Evolutionary conservation across 35 echinoderm and acorn worm genomes (phyloP).

Genomic region (Diadema setosum): DNA sequence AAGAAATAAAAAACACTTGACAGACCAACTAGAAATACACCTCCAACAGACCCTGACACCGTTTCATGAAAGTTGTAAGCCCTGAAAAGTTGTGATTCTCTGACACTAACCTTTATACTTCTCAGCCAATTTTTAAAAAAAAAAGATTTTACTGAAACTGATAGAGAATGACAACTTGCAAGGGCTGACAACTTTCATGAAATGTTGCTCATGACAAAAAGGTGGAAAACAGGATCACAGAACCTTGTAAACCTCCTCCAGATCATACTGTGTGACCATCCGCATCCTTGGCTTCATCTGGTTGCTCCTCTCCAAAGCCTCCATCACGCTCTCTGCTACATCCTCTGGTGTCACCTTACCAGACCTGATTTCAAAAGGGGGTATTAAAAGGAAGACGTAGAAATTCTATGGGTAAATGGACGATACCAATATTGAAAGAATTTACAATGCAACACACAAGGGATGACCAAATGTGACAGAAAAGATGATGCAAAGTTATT

Average conservation of each 20-base stretch:
- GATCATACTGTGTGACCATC: slow-evolving; percentile 26
- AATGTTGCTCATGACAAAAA: too few relatives aligned
- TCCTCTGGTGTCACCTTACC: slow-evolving; percentile 51
- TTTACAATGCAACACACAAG: neutral
- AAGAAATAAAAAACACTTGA: too few relatives aligned
- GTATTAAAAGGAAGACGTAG: too few relatives aligned
- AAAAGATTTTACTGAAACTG: neutral
- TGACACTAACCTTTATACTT: too few relatives aligned
- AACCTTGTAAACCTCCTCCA: slow-evolving; percentile 45
- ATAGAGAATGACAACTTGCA: too few relatives aligned
- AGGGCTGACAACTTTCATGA: too few relatives aligned
- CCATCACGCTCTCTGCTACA: slow-evolving; percentile 42
- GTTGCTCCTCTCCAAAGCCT: slow-evolving; percentile 13
- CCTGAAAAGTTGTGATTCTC: too few relatives aligned
- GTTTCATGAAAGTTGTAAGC: too few relatives aligned
- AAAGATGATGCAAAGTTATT: neutral
- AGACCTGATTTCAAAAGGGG: slow-evolving; percentile 11
- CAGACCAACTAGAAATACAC: too few relatives aligned
- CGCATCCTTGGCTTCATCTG: slow-evolving; percentile 35
- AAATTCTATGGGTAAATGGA: too few relatives aligned
- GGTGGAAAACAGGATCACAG: neutral
- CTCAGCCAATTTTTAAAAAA: neutral
- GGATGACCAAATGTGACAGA: neutral
- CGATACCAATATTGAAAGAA: neutral
- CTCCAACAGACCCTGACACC: too few relatives aligned